Evolutionary conservation across 2,797 vertebrate genomes (phyloP).

Genomic region (Crenichthys baileyi): DNA sequence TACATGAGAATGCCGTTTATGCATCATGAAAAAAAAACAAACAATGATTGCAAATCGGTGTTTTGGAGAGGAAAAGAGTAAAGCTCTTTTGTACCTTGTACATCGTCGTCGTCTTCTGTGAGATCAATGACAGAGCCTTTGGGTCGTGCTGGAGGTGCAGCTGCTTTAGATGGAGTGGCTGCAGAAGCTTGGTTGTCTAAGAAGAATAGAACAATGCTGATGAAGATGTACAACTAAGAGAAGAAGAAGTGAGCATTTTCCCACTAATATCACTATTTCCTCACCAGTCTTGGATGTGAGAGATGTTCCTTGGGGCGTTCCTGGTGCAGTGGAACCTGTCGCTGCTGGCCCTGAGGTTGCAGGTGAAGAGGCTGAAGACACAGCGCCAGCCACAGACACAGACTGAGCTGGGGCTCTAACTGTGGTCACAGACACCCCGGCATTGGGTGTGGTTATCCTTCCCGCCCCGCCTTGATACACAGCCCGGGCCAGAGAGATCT

Average conservation of each 20-base stretch:
- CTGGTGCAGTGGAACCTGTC: conserved; percentile 80
- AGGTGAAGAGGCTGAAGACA: conserved; percentile 77
- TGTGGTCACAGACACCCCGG: conserved; percentile 80
- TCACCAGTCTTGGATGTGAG: conserved; percentile 84
- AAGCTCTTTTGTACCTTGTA: conserved; percentile 74
- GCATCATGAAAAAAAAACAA: neutral
- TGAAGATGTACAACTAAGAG: neutral
- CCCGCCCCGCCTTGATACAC: conserved; percentile 81
- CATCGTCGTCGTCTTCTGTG: conserved; percentile 96
- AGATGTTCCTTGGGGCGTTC: conserved; percentile 77
- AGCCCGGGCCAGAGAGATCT: conserved; percentile 77
- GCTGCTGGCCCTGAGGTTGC: conserved; percentile 80
- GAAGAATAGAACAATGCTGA: conserved; percentile 17
- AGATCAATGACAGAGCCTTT: conserved; percentile 95
- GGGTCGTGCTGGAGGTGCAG: conserved; percentile 80
- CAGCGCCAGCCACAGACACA: conserved; percentile 79
- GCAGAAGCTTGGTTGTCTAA: conserved; percentile 89
- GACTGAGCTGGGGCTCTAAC: conserved; percentile 77
- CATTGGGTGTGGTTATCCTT: conserved; percentile 76
- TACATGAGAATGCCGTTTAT: neutral
- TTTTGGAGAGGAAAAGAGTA: neutral
- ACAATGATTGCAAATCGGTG: neutral
- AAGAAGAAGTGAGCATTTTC: neutral
- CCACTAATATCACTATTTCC: neutral
- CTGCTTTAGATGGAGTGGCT: conserved; percentile 77